Evolutionary conservation across 2,797 vertebrate genomes (phyloP).

Genomic region (Tragopan temminckii): DNA sequence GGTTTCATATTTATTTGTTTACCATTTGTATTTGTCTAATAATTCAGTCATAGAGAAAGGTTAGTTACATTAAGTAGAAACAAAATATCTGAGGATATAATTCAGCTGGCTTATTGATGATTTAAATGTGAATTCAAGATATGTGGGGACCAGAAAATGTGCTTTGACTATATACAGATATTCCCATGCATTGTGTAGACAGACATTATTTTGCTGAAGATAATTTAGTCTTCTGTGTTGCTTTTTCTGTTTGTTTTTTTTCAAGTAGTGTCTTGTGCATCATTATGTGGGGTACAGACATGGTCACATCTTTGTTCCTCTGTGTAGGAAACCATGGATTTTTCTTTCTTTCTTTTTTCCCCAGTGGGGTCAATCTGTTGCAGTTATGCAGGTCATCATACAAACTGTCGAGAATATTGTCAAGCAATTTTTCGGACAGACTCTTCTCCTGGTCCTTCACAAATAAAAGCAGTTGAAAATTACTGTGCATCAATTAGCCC

Average conservation of each 20-base stretch:
- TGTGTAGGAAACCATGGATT: neutral
- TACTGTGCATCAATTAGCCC: slow-evolving; percentile 94
- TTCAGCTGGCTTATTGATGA: neutral
- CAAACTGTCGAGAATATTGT: slow-evolving; percentile 96
- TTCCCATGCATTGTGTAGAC: neutral
- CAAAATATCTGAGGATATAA: neutral
- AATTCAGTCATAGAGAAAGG: neutral
- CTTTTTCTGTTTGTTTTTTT: neutral
- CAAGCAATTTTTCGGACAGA: slow-evolving; percentile 99
- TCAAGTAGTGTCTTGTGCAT: neutral
- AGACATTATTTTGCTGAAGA: neutral
- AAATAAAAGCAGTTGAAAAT: slow-evolving; percentile 94
- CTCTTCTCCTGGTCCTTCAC: slow-evolving; percentile 94
- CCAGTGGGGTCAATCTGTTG: slow-evolving; percentile 97
- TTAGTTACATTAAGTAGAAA: neutral
- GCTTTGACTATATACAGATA: neutral
- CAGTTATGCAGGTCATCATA: slow-evolving; percentile 95
- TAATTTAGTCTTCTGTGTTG: neutral
- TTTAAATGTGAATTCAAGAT: neutral
- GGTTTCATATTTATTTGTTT: neutral
- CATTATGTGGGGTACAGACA: neutral
- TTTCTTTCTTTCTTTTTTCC: slow-evolving; percentile 19
- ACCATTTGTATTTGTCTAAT: neutral
- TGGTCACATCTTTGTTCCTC: neutral
- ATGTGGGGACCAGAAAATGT: neutral